Conservation (phyloP, 2,888 invertebrate genomes). For the Drosophila rubida region DNA sequence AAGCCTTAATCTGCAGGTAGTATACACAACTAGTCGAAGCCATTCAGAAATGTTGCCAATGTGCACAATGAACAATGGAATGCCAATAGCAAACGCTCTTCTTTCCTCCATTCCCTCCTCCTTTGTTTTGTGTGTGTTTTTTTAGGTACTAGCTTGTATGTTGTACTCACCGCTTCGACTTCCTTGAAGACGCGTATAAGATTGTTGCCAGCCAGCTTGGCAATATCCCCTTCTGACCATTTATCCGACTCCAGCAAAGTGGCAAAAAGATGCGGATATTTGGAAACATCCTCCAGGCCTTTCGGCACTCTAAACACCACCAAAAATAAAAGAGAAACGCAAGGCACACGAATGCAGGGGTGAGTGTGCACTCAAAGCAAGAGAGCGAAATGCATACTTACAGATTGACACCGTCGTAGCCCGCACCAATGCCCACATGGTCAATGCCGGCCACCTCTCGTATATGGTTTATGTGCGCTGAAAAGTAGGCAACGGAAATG, state of each 20-base stretch:
- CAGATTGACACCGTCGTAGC: conserved; percentile 96
- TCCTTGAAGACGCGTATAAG: conserved; percentile 91
- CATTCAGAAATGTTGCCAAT: conserved; percentile 46
- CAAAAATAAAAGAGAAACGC: conserved; percentile 9
- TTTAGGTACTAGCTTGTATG: not conserved
- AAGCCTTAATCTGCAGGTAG: conserved; percentile 49
- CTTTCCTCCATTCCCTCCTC: not conserved
- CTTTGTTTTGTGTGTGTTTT: no score
- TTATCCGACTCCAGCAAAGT: conserved; percentile 91
- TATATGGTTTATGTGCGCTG: conserved; percentile 96
- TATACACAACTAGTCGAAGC: conserved; percentile 31
- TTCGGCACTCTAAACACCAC: conserved; percentile 86
- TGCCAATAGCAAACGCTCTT: conserved; percentile 28
- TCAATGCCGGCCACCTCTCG: conserved; percentile 93
- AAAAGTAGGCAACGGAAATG: conserved; percentile 16
- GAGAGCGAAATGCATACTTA: conserved; percentile 86
- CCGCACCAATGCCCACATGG: conserved; percentile 94
- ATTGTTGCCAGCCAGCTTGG: conserved; percentile 93
- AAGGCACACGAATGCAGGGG: not conserved
- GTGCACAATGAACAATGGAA: conserved; percentile 41
- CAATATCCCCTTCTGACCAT: conserved; percentile 93
- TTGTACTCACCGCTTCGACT: conserved; percentile 90
- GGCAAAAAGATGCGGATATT: conserved; percentile 93
- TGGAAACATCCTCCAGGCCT: conserved; percentile 94
- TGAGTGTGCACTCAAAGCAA: not conserved